Conservation (phyloP, 2,113 vertebrate species). For the Hippocampus mohnikei region DNA sequence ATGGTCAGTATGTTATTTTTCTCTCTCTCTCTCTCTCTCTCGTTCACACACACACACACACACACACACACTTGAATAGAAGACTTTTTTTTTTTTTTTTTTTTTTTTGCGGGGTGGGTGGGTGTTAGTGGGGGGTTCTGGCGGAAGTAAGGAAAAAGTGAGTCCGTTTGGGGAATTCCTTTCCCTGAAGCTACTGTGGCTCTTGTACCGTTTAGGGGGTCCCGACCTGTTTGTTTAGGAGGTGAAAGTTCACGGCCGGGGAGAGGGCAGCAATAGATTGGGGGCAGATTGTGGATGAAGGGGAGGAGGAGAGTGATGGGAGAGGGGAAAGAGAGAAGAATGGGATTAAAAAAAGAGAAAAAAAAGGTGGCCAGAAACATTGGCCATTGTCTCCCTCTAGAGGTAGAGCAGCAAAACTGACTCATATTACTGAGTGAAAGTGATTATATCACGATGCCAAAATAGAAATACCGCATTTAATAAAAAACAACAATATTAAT, state of each 20-base stretch:
- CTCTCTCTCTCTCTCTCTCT: no score
- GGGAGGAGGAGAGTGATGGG: conserved; percentile 4
- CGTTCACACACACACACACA: no score
- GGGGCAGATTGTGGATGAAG: not conserved
- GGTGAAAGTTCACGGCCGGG: conserved; percentile 44
- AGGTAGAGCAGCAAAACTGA: conserved; percentile 5
- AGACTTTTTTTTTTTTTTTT: no score
- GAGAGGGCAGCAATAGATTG: not conserved
- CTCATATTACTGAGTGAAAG: not conserved
- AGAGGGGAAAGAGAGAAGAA: not conserved
- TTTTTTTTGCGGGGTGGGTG: no score
- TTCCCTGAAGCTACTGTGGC: conserved; percentile 36
- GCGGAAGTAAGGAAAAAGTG: not conserved
- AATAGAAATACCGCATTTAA: not conserved
- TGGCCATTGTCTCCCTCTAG: conserved; percentile 47
- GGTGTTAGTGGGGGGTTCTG: not conserved
- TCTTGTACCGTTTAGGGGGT: conserved; percentile 40
- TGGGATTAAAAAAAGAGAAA: not conserved
- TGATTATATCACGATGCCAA: not conserved
- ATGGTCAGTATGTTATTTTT: no score
- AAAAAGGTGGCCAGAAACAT: not conserved
- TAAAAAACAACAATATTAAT: not conserved
- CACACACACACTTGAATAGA: not conserved
- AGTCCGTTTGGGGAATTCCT: conserved; percentile 18
- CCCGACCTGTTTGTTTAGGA: conserved; percentile 60